Conservation (phyloP, 2,797 vertebrate genomes). For the Brachymystax lenok region DNA sequence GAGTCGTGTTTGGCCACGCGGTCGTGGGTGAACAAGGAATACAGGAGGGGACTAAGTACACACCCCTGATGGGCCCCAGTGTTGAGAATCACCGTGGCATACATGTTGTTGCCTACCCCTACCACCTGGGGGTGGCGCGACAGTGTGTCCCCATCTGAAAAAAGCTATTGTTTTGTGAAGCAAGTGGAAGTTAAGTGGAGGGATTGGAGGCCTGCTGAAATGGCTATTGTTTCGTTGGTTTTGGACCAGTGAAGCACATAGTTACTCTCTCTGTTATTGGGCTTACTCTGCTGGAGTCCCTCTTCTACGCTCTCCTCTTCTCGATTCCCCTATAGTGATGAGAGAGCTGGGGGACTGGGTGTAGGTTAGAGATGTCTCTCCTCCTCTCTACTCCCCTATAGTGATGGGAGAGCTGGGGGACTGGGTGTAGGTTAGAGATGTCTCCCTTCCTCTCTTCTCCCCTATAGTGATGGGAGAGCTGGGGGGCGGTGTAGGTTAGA, state of each 20-base stretch:
- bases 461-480: neutral
- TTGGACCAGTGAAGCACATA: slow-evolving; percentile 77
- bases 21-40: too few relatives aligned
- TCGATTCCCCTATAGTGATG: neutral
- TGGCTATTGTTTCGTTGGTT: slow-evolving; percentile 59
- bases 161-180: too few relatives aligned
- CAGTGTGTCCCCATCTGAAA: too few relatives aligned
- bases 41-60: too few relatives aligned
- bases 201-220: neutral
- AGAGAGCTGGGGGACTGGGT: neutral
- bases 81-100: too few relatives aligned
- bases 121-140: too few relatives aligned
- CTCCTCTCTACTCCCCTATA: too few relatives aligned
- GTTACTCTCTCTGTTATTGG: slow-evolving; percentile 72
- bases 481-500: neutral
- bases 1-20: too few relatives aligned
- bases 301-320: slow-evolving; percentile 4
- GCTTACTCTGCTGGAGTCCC: slow-evolving; percentile 48
- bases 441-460: neutral
- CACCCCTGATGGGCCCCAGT: too few relatives aligned
- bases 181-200: neutral
- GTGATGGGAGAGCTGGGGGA: neutral
- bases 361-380: too few relatives aligned
- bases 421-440: neutral
- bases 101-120: too few relatives aligned